Percentiles rank a stretch among this genome's conserved stretches.
These are phyloP conservation scores for Procambarus clarkii DNA, from an alignment of 1,140 invertebrate species.

Conservation along the genomic window DNA sequence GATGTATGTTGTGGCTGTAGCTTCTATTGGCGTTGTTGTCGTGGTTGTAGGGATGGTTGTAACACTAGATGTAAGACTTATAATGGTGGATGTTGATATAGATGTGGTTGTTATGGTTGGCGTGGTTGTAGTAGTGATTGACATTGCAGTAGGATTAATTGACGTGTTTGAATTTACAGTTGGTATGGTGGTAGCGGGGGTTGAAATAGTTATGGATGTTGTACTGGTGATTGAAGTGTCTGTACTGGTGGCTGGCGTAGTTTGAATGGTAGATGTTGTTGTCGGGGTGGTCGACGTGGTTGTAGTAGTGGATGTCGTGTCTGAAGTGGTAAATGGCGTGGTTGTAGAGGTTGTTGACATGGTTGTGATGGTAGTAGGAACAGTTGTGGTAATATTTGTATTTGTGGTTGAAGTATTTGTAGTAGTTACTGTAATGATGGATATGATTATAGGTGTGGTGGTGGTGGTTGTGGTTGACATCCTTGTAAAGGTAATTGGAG, in stretches of 20 bases:
- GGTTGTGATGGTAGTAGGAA: not conserved
- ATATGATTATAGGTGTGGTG: not conserved
- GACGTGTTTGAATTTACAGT: too few relatives aligned
- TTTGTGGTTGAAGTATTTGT: not conserved
- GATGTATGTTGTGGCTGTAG: not conserved
- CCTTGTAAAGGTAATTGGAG: not conserved
- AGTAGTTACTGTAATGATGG: not conserved
- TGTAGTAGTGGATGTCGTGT: not conserved
- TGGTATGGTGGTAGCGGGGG: not conserved
- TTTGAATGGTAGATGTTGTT: not conserved
- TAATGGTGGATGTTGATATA: not conserved
- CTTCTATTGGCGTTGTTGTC: too few relatives aligned
- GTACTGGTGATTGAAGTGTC: too few relatives aligned
- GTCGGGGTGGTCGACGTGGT: not conserved
- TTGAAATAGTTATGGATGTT: not conserved
- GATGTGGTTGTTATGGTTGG: not conserved
- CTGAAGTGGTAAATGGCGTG: not conserved
- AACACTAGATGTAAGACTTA: not conserved
- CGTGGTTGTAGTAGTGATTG: not conserved
- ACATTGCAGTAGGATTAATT: not conserved
- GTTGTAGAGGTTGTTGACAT: not conserved
- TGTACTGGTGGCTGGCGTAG: not conserved
- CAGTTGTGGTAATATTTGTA: not conserved
- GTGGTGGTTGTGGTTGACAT: not conserved
- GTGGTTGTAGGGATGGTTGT: not conserved